Conservation (phyloP, 2,113 vertebrate genomes). For the Antennarius striatus region DNA sequence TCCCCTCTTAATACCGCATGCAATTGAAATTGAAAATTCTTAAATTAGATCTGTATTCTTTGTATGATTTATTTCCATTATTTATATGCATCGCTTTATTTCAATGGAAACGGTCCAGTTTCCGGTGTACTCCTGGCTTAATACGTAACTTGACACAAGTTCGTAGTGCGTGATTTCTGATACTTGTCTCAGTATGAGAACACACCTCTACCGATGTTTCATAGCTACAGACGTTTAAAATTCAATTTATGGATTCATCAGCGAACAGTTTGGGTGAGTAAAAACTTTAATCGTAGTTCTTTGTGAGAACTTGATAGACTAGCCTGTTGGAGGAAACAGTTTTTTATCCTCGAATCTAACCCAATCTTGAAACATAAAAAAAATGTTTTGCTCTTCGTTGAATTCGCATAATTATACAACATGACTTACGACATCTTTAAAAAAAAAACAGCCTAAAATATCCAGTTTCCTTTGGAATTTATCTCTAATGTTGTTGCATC, state of each 20-base stretch:
- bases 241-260: conserved; percentile 71
- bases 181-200: conserved; percentile 66
- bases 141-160: conserved; percentile 2
- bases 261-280: conserved; percentile 78
- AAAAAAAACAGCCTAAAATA: background rate
- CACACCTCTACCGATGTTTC: conserved; percentile 17
- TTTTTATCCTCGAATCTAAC: too few relatives aligned
- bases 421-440: background rate
- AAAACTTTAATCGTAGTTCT: background rate
- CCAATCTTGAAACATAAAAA: too few relatives aligned
- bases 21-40: too few relatives aligned
- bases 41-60: background rate
- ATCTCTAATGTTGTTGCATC: too few relatives aligned
- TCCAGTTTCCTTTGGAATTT: too few relatives aligned
- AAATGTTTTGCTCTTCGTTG: background rate
- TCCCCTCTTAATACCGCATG: too few relatives aligned
- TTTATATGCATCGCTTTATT: conserved; percentile 1
- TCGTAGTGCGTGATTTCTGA: conserved; percentile 37
- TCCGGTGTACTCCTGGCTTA: conserved; percentile 24
- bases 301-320: background rate
- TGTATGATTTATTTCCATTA: background rate
- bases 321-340: too few relatives aligned
- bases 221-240: conserved; percentile 11
- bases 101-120: background rate
- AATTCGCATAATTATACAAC: too few relatives aligned